Base-by-base conservation (phyloP, 2,797 vertebrate genomes). In the Macropus fuliginosus region DNA sequence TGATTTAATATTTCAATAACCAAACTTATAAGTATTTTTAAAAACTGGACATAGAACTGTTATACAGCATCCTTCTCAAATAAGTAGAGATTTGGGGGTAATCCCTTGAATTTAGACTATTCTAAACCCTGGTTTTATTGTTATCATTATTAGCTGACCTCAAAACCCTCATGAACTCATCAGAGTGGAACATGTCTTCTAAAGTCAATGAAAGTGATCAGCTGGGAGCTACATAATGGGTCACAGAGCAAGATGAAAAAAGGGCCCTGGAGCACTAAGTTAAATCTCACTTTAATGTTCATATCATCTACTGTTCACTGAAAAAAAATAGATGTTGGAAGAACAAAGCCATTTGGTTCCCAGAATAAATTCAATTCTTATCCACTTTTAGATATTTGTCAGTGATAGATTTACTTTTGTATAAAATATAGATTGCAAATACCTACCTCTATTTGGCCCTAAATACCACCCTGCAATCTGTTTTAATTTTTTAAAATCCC, bases 161-260 rank as follows among this genome's bases (percentile, higher is more conserved):
- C 13, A 0, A 66, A 55, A 55, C 29, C 14, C n/a, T 56, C 9
- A 50, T 28, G 54, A 95, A 89, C 14, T 81, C 90, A 56, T 56
- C 50, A 50, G n/a, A 94, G 11, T 87, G 1, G 27, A 62, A 50
- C 46, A 21, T 4, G 93, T 1, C n/a, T 54, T 92, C 81, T 92
- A 2, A 2, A 46, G 10, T 50, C 92, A 66, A 52, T n/a, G 34
- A 59, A 94, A 91, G 13, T 87, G 91, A 96, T 91, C 62, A 62
- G 93, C 8, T 12, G 28, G 56, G 10, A n/a, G 24, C 24, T 62
- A 92, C 91, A 74, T 59, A 90, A 66, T 24, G 54, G 40, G 46
- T 95, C 95, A 91, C 91, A 94, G 55, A 87, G 8, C 34, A 92
- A 89, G 93, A 74, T 1, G 3, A 66, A 81, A 93, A 92, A 92